phyloP scores from a whole-genome alignment of 2,797 vertebrate species.

The Mus spretus region DNA sequence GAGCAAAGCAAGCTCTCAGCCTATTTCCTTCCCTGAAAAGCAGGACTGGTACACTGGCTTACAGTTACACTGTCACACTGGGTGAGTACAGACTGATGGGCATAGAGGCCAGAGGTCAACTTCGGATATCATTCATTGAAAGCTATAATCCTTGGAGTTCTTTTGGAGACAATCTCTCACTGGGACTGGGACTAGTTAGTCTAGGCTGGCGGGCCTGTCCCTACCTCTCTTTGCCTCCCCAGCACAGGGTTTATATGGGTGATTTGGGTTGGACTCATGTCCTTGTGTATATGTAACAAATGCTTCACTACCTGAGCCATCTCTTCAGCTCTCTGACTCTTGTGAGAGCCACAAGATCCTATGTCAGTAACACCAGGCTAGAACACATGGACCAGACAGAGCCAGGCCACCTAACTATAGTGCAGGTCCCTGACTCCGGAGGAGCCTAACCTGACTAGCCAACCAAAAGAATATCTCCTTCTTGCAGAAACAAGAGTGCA shows the following conservation, averaged over 20 bases:
- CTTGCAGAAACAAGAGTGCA: accelerated
- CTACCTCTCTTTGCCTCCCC: neutral
- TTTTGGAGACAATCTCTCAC: neutral
- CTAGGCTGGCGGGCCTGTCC: neutral
- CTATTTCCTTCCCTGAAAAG: neutral
- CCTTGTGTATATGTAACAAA: neutral
- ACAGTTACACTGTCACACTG: neutral
- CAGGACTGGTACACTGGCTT: neutral
- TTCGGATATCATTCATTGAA: neutral
- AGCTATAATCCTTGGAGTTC: neutral
- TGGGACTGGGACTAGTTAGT: neutral
- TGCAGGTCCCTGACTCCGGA: neutral
- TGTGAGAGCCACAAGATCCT: neutral
- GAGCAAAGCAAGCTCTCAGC: neutral
- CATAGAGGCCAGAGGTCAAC: neutral
- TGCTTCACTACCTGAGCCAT: neutral
- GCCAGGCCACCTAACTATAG: neutral
- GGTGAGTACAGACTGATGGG: accelerated
- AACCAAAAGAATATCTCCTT: neutral
- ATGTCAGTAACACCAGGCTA: neutral
- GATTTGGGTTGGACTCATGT: neutral
- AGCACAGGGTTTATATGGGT: neutral
- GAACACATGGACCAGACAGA: neutral
- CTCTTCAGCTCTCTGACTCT: neutral
- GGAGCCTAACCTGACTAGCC: neutral